Percentiles rank a stretch among this genome's conserved stretches.
Conservation (phyloP, 2,797 vertebrate species). For the Vultur gryphus region DNA sequence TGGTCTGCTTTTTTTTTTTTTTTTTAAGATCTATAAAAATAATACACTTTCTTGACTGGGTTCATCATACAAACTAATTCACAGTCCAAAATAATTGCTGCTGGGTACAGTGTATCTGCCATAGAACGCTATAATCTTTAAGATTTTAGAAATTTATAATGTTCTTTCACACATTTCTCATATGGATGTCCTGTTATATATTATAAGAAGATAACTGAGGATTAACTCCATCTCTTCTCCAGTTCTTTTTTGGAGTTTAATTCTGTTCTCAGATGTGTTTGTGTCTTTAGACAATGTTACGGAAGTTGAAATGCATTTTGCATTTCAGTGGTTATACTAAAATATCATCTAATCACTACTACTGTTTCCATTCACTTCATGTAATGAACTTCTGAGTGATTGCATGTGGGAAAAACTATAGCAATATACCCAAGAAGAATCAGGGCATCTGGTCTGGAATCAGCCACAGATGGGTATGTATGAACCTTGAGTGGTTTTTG, state of each 20-base stretch:
- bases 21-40: neutral
- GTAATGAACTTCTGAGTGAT: neutral
- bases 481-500: neutral
- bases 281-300: neutral
- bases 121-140: neutral
- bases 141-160: neutral
- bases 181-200: neutral
- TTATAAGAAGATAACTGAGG: neutral
- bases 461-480: neutral
- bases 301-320: neutral
- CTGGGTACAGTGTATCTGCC: neutral
- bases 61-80: neutral
- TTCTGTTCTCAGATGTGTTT: neutral
- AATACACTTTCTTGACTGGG: neutral
- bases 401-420: neutral
- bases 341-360: neutral
- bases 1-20: neutral
- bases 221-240: neutral
- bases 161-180: neutral
- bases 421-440: neutral
- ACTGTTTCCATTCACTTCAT: neutral
- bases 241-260: neutral
- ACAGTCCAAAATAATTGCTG: neutral
- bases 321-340: neutral
- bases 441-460: conserved; percentile 3